phyloP scores from a whole-genome alignment of 2,113 vertebrate species.

The Bostrychus sinensis region DNA sequence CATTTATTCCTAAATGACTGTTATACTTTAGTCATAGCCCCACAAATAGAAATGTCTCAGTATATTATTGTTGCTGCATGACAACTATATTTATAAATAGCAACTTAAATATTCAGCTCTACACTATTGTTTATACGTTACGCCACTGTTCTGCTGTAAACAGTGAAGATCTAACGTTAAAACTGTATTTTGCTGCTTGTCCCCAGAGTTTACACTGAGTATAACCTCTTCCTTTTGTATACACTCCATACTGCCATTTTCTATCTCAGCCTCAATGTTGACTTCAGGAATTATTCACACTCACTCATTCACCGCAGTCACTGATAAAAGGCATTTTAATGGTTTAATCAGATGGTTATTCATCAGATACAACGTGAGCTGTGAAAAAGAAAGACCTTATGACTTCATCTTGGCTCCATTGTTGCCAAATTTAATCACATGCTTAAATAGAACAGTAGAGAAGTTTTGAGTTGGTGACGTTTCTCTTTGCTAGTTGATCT shows the following conservation, averaged over 20 bases:
- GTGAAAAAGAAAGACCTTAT: too few species aligned
- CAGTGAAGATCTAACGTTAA: slow-evolving; percentile 1
- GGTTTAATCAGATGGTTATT: not conserved
- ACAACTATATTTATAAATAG: not conserved
- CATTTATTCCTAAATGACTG: not conserved
- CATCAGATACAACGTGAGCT: too few species aligned
- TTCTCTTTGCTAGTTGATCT: too few species aligned
- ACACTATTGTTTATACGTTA: not conserved
- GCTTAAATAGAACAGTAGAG: too few species aligned
- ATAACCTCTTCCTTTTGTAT: slow-evolving; percentile 26
- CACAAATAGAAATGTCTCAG: not conserved
- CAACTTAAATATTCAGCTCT: not conserved
- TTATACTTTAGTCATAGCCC: not conserved
- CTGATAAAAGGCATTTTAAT: slow-evolving; percentile 9
- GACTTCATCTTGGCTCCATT: too few species aligned
- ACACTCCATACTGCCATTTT: slow-evolving; percentile 13
- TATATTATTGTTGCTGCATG: not conserved
- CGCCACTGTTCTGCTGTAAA: not conserved
- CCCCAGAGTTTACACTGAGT: slow-evolving; percentile 10
- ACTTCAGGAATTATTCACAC: slow-evolving; percentile 16
- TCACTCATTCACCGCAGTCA: not conserved
- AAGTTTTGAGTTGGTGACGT: too few species aligned
- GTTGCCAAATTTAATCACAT: too few species aligned
- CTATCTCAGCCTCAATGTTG: slow-evolving; percentile 16
- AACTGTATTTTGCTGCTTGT: slow-evolving; percentile 9